Percentiles rank a stretch among this genome's conserved stretches.
phyloP scores from a whole-genome alignment of 2,797 vertebrate species.

The Sarcoramphus papa region DNA sequence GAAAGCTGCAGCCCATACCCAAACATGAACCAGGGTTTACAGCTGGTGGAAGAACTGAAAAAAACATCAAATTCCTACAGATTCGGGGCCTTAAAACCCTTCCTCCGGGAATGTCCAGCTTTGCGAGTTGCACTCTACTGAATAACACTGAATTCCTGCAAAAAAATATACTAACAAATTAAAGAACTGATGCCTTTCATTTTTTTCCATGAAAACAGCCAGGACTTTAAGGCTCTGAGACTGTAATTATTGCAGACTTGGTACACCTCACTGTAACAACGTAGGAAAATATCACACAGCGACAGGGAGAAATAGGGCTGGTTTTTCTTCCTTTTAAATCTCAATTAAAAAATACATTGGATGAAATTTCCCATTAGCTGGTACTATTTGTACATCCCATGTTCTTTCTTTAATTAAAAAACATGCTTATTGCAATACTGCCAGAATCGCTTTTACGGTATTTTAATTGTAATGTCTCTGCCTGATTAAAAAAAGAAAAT shows the following conservation, averaged over 20 bases:
- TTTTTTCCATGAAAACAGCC: background rate
- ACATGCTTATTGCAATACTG: conserved; percentile 77
- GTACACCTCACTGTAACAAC: conserved; percentile 39
- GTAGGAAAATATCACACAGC: background rate
- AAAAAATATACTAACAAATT: background rate
- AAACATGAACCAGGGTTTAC: conserved; percentile 31
- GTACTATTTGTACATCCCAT: conserved; percentile 65
- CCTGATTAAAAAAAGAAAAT: conserved; percentile 80
- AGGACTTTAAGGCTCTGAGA: background rate
- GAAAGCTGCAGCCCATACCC: background rate
- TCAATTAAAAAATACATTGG: conserved; percentile 75
- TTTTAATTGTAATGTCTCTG: conserved; percentile 80
- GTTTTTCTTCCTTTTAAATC: conserved; percentile 55
- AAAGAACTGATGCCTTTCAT: background rate
- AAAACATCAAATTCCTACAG: background rate
- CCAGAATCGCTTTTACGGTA: conserved; percentile 75
- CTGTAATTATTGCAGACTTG: conserved; percentile 60
- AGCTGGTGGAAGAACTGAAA: conserved; percentile 6
- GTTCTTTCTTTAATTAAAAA: conserved; percentile 80
- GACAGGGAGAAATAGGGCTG: background rate
- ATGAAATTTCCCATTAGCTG: conserved; percentile 73
- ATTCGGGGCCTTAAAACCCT: background rate
- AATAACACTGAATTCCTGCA: background rate
- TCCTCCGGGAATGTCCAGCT: background rate
- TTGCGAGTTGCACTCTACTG: background rate